Conservation (phyloP, 2,888 invertebrate genomes). For the Anoncus sp. region DNA sequence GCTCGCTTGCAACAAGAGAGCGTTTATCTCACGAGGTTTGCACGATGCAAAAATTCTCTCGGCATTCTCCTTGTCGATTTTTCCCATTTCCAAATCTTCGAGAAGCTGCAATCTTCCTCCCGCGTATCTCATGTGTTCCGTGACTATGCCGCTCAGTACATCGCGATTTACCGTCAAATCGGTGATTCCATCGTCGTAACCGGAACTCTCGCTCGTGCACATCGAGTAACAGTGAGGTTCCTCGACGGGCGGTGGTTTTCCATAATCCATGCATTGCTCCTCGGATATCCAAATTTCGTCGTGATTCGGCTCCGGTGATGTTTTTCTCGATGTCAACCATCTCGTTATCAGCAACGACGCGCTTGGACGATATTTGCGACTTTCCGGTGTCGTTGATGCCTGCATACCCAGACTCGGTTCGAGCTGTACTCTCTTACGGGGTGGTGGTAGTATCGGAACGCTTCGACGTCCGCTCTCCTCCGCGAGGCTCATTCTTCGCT, state of each 20-base stretch:
- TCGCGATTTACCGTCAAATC: constrained; percentile 84
- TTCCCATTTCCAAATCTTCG: constrained; percentile 90
- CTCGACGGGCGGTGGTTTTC: constrained; percentile 92
- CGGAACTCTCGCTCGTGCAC: constrained; percentile 91
- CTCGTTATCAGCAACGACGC: constrained; percentile 73
- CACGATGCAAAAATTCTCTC: constrained; percentile 85
- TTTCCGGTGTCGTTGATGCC: constrained; percentile 66
- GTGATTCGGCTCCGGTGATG: constrained; percentile 56
- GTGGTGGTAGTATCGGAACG: constrained; percentile 62
- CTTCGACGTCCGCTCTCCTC: constrained; percentile 64
- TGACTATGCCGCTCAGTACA: constrained; percentile 89
- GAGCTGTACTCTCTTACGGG: constrained; percentile 74
- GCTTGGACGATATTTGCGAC: constrained; percentile 56
- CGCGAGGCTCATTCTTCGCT: constrained; percentile 45
- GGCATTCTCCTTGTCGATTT: constrained; percentile 85
- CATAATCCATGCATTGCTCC: constrained; percentile 89
- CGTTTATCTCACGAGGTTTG: constrained; percentile 88
- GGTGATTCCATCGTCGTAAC: constrained; percentile 82
- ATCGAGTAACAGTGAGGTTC: constrained; percentile 86
- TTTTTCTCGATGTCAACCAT: constrained; percentile 70
- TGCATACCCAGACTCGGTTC: constrained; percentile 77
- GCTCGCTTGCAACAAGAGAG: constrained; percentile 90
- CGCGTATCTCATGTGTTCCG: constrained; percentile 89
- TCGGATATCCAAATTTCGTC: constrained; percentile 67
- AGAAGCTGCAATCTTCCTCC: constrained; percentile 88